These are phyloP conservation scores for Drosophila prosaltans DNA, from an alignment of 1,140 invertebrate genomes.

Conservation along the genomic window DNA sequence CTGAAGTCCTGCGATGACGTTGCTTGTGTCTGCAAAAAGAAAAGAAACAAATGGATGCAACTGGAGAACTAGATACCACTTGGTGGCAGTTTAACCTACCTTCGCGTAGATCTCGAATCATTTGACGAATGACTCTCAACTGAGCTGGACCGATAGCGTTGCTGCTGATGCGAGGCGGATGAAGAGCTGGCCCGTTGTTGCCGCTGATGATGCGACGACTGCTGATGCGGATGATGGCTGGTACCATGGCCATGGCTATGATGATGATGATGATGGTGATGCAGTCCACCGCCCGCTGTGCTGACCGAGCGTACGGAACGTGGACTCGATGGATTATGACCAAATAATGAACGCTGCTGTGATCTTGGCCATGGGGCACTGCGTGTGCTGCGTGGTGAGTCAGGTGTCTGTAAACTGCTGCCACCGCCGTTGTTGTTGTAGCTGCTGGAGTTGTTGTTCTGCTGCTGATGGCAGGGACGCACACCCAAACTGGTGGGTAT, in stretches of 20 bases:
- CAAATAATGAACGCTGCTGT: constrained; percentile 88
- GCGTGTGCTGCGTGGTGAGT: constrained; percentile 91
- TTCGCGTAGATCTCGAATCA: constrained; percentile 88
- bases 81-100: constrained; percentile 73
- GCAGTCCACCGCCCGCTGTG: constrained; percentile 70
- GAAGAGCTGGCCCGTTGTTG: constrained; percentile 67
- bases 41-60: background rate
- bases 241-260: constrained; percentile 72
- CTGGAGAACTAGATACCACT: background rate
- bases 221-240: constrained; percentile 66
- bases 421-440: constrained; percentile 75
- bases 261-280: constrained; percentile 74
- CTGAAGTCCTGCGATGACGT: constrained; percentile 90
- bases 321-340: constrained; percentile 85
- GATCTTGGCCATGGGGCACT: constrained; percentile 92
- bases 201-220: constrained; percentile 48
- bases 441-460: constrained; percentile 77
- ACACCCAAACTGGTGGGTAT: constrained; percentile 82
- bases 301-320: constrained; percentile 88
- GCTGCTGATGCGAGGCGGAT: constrained; percentile 74
- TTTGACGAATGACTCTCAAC: constrained; percentile 94
- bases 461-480: constrained; percentile 73
- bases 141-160: constrained; percentile 85
- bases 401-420: constrained; percentile 81
- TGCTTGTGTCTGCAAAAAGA: constrained; percentile 86